Conservation (phyloP, 1,140 invertebrate genomes). For the Brachionus asplanchnoidis region DNA sequence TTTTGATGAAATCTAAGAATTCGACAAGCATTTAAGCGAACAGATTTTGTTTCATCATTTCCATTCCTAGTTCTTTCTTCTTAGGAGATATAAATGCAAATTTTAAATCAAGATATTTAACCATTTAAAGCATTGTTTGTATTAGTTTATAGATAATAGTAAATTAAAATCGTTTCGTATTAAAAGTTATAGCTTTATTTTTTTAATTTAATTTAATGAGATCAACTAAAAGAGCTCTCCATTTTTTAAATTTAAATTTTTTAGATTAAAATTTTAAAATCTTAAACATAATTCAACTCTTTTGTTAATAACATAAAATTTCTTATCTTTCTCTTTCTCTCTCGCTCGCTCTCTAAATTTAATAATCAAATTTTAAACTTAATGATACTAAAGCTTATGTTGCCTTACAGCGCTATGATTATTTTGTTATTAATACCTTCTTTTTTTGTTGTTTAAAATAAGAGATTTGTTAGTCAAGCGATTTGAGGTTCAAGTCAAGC, state of each 20-base stretch:
- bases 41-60: conserved; percentile 31
- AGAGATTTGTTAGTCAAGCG: neutral
- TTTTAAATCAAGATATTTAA: conserved; percentile 23
- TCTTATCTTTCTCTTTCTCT: conserved; percentile 20
- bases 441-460: neutral
- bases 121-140: conserved; percentile 14
- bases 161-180: neutral
- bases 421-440: conserved; percentile 27
- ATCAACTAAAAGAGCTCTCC: neutral
- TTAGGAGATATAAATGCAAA: conserved; percentile 12
- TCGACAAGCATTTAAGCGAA: conserved; percentile 2
- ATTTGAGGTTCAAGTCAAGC: neutral
- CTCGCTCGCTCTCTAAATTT: neutral
- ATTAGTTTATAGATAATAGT: conserved; percentile 36
- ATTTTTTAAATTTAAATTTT: conserved; percentile 15
- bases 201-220: conserved; percentile 3
- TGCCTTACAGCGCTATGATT: neutral
- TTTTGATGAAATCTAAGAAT: conserved; percentile 24
- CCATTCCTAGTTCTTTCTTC: neutral
- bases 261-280: conserved; percentile 13
- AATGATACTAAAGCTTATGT: neutral
- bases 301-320: conserved; percentile 26
- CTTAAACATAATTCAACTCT: conserved; percentile 11
- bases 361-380: neutral
- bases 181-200: neutral